phyloP scores from a whole-genome alignment of 2,113 vertebrate species.

The Anoplopoma fimbria region DNA sequence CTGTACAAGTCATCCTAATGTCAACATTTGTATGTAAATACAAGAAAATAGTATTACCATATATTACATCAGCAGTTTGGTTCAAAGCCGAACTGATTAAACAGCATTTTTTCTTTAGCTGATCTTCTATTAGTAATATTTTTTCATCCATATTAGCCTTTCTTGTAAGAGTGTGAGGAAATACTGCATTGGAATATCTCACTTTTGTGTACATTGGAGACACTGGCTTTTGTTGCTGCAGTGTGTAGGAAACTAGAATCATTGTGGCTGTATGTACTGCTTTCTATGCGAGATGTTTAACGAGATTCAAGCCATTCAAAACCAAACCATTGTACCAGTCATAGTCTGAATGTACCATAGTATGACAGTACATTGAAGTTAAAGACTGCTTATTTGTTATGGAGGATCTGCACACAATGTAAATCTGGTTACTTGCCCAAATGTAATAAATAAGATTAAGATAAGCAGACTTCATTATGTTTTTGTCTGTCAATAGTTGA shows the following conservation, averaged over 20 bases:
- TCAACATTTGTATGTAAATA: background rate
- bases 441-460: constrained; percentile 6
- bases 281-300: too few relatives aligned
- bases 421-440: background rate
- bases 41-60: background rate
- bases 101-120: background rate
- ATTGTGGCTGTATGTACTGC: too few relatives aligned
- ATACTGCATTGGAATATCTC: too few relatives aligned
- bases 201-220: too few relatives aligned
- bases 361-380: too few relatives aligned
- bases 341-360: background rate
- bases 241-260: too few relatives aligned
- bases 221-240: too few relatives aligned
- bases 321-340: too few relatives aligned
- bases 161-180: too few relatives aligned
- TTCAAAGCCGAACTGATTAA: background rate
- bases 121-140: background rate
- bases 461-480: background rate
- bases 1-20: background rate
- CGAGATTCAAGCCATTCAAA: too few relatives aligned
- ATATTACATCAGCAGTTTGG: background rate
- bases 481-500: background rate
- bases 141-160: background rate
- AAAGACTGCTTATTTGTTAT: background rate
- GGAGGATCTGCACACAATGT: background rate